Conservation (phyloP, 2,888 invertebrate species). For the Caenorhabditis sp. region DNA sequence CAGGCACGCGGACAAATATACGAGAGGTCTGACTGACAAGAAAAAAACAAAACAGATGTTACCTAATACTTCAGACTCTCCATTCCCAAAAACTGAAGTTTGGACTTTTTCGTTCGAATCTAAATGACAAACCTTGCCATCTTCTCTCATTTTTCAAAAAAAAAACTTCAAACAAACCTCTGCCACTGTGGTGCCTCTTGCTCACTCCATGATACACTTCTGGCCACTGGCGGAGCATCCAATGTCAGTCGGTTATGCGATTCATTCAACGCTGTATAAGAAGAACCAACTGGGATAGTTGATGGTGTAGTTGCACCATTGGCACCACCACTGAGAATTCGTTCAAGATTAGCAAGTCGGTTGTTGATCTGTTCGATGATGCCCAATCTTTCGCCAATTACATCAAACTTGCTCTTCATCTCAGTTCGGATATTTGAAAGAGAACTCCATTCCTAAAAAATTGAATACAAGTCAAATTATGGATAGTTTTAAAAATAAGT, state of each 20-base stretch:
- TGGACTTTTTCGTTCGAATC: not conserved
- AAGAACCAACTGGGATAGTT: constrained; percentile 53
- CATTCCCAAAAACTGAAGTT: not conserved
- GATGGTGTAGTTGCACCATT: constrained; percentile 51
- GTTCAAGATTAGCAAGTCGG: constrained; percentile 83
- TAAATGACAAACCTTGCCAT: not conserved
- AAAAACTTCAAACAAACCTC: constrained; percentile 12
- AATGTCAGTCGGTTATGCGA: constrained; percentile 35
- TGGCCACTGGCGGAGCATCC: constrained; percentile 37
- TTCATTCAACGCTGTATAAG: constrained; percentile 33
- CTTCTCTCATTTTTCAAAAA: too few species aligned
- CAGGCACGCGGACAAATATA: not conserved
- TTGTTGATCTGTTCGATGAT: constrained; percentile 53
- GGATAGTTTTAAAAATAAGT: not conserved
- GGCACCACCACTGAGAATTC: constrained; percentile 85
- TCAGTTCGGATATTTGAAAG: constrained; percentile 55
- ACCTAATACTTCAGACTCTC: not conserved
- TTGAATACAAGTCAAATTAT: constrained; percentile 2
- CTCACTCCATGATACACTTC: constrained; percentile 51
- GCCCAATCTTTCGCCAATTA: constrained; percentile 52
- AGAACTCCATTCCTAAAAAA: constrained; percentile 48
- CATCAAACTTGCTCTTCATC: constrained; percentile 58
- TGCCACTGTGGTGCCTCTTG: constrained; percentile 39
- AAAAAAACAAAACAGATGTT: not conserved
- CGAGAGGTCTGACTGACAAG: not conserved